A percentile compares a stretch with the other conserved stretches of the same genome.
Conservation (phyloP, 2,113 vertebrate species). For the Sterna hirundo region DNA sequence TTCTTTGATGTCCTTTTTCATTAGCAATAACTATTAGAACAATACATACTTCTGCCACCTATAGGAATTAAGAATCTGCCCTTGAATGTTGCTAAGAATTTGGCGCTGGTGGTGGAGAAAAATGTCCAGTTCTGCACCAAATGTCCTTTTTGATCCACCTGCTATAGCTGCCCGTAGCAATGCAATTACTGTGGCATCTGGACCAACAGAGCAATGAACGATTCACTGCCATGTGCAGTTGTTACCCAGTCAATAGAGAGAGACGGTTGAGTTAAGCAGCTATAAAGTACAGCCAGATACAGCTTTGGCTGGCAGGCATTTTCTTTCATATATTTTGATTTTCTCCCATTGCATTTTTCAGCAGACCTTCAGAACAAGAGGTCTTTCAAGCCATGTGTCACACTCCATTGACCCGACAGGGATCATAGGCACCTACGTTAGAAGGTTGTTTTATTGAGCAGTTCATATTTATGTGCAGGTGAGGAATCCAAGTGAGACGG, state of each 20-base stretch:
- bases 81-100: neutral
- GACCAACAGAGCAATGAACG: neutral
- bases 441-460: neutral
- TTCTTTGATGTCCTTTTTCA: neutral
- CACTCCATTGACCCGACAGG: neutral
- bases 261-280: neutral
- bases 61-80: neutral
- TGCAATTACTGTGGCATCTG: neutral
- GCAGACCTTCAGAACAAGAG: neutral
- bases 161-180: neutral
- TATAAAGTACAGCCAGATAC: neutral
- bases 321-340: neutral
- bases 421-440: neutral
- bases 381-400: neutral
- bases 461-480: neutral
- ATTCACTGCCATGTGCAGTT: neutral
- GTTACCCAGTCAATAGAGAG: neutral
- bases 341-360: neutral
- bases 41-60: neutral
- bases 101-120: neutral
- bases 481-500: neutral
- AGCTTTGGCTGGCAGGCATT: neutral
- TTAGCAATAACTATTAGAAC: neutral
- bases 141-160: neutral
- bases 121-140: neutral